phyloP scores from a whole-genome alignment of 1,140 invertebrate genomes.

The Zaprionus gabonicus region DNA sequence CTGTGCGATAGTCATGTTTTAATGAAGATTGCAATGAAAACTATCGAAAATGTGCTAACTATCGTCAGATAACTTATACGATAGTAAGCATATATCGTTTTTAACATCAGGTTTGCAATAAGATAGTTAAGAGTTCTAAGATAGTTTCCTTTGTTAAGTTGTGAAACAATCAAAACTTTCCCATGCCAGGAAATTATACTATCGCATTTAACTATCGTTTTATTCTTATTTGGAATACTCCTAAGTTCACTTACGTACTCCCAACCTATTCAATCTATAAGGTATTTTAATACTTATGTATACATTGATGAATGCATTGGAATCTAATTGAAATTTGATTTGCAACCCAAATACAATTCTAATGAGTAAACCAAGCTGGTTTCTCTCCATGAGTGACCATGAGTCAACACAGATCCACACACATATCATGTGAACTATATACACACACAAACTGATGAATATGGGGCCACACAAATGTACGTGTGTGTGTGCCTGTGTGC shows the following conservation, averaged over 20 bases:
- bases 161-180: not conserved
- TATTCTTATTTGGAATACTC: not conserved
- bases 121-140: too few relatives aligned
- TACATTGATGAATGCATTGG: not conserved
- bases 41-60: not conserved
- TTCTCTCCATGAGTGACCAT: slow-evolving; percentile 2
- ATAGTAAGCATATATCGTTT: not conserved
- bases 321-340: slow-evolving; percentile 2
- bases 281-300: not conserved
- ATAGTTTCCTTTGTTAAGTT: too few relatives aligned
- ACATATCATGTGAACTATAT: slow-evolving; percentile 8
- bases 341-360: slow-evolving; percentile 2
- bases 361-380: slow-evolving; percentile 1
- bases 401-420: not conserved
- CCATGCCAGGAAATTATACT: not conserved
- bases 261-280: too few relatives aligned
- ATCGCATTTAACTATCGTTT: not conserved
- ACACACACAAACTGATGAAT: slow-evolving; percentile 1
- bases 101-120: too few relatives aligned
- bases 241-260: too few relatives aligned
- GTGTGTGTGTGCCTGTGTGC: not conserved
- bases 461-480: not conserved
- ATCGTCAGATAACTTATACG: not conserved
- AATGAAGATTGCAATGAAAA: not conserved
- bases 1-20: not conserved